Evolutionary conservation across 2,113 vertebrate species (phyloP).

Genomic region (Raja brachyura): DNA sequence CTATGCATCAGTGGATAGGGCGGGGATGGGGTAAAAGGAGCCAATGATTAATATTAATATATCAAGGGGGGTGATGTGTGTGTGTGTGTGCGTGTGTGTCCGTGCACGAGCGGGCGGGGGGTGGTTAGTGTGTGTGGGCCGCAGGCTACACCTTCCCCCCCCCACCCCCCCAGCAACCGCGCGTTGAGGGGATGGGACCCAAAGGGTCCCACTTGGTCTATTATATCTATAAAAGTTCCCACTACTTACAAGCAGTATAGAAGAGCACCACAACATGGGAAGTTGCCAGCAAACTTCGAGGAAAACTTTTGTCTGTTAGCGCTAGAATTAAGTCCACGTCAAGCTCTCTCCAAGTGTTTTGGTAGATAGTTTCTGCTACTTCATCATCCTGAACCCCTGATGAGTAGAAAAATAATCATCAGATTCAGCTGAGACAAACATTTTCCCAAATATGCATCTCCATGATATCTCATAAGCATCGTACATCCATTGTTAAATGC

Average conservation of each 20-base stretch:
- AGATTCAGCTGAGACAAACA: not conserved
- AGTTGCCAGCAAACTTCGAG: slow-evolving; percentile 47
- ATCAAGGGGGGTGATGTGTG: too few relatives aligned
- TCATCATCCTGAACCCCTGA: slow-evolving; percentile 81
- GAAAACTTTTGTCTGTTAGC: slow-evolving; percentile 72
- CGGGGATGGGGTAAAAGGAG: too few relatives aligned
- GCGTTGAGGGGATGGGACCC: too few relatives aligned
- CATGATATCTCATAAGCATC: slow-evolving; percentile 42
- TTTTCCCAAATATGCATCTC: slow-evolving; percentile 38
- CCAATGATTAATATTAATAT: too few relatives aligned
- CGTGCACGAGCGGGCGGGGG: too few relatives aligned
- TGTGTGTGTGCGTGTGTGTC: too few relatives aligned
- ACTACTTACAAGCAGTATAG: slow-evolving; percentile 79
- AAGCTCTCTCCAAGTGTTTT: slow-evolving; percentile 58
- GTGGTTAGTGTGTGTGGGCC: too few relatives aligned
- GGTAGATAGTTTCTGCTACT: slow-evolving; percentile 68
- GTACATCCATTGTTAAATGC: not conserved
- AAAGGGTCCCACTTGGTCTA: too few relatives aligned
- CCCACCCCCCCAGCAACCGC: too few relatives aligned
- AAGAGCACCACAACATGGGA: slow-evolving; percentile 69
- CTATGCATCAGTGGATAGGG: too few relatives aligned
- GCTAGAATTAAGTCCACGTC: slow-evolving; percentile 60
- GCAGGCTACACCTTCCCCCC: too few relatives aligned
- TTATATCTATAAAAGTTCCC: not conserved
- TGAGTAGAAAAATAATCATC: slow-evolving; percentile 30